Base-by-base conservation (phyloP, 1,140 invertebrate genomes). In the Solen grandis region DNA sequence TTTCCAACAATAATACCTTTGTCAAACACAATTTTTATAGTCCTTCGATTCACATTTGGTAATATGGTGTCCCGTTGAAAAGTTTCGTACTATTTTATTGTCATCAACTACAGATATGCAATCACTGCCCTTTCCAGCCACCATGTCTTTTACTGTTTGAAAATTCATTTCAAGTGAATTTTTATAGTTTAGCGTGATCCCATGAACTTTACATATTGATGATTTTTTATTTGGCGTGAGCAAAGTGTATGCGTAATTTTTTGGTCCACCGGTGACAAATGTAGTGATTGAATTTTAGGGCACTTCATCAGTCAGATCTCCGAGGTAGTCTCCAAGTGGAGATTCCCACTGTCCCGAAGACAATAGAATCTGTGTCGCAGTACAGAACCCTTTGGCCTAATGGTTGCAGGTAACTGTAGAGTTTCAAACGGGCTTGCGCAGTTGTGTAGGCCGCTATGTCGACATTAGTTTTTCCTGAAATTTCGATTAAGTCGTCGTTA, bases 251-350 rank as follows among this genome's bases (percentile, higher is more conserved):
- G 65, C 72, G 63, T 84, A 84, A 29, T 84, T 82, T 35, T 84
- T 84, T 4, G 83, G 72, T 19, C 83, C 73, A 16, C 70, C 80
- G 5, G 79, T 69, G 10, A 84, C 83, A 54, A 84, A 77, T n/a
- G 46, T 25, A 2, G 57, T 60, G 4, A 69, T 73, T 0, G 16
- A 1, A 10, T 82, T 41, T n/a, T 52, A 29, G 19, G 35, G 52
- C 22, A 57, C 68, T 50, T 80, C 57, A 25, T 46, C 65, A 2
- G 77, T 73, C 14, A 80, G 19, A 50, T 78, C 65, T 59, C 76
- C n/a, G n/a, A n/a, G n/a, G n/a, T n/a, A n/a, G n/a, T n/a, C n/a
- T n/a, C n/a, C n/a, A n/a, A n/a, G n/a, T n/a, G n/a, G n/a, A n/a
- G n/a, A n/a, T n/a, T n/a, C n/a, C n/a, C n/a, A n/a, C n/a, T n/a